Conservation (phyloP, 2,888 invertebrate species). For the Leucophenga maculata region DNA sequence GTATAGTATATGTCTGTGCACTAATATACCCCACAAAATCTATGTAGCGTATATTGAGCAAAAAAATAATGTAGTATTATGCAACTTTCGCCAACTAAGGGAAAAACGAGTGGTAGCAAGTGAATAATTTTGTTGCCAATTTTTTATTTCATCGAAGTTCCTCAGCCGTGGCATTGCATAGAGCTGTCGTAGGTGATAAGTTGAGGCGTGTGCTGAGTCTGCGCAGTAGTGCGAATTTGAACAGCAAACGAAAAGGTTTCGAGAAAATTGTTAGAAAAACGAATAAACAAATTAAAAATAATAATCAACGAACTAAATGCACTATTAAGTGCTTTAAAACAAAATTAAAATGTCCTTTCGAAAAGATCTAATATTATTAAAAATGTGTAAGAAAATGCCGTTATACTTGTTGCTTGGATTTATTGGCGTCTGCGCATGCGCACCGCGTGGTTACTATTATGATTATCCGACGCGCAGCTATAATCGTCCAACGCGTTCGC, state of each 20-base stretch:
- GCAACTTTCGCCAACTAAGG: slow-evolving; percentile 64
- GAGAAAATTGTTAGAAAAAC: neutral
- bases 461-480: slow-evolving; percentile 23
- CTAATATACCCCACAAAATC: no score
- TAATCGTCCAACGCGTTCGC: neutral
- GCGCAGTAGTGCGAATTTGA: slow-evolving; percentile 45
- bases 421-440: slow-evolving; percentile 42
- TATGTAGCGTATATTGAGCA: neutral
- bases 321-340: neutral
- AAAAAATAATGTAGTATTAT: slow-evolving; percentile 47
- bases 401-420: slow-evolving; percentile 35
- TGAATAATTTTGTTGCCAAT: slow-evolving; percentile 31
- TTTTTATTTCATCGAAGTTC: slow-evolving; percentile 38
- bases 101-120: slow-evolving; percentile 50
- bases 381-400: neutral
- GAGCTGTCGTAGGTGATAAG: slow-evolving; percentile 52
- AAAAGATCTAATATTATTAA: neutral
- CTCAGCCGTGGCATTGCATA: slow-evolving; percentile 11
- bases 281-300: slow-evolving; percentile 9
- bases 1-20: no score
- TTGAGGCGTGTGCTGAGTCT: slow-evolving; percentile 49
- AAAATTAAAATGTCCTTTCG: neutral
- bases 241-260: slow-evolving; percentile 38
- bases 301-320: neutral
- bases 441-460: slow-evolving; percentile 44